Percentiles rank a stretch among this genome's conserved stretches.
Conservation (phyloP, 2,888 invertebrate species). For the Euplagia quadripunctaria region DNA sequence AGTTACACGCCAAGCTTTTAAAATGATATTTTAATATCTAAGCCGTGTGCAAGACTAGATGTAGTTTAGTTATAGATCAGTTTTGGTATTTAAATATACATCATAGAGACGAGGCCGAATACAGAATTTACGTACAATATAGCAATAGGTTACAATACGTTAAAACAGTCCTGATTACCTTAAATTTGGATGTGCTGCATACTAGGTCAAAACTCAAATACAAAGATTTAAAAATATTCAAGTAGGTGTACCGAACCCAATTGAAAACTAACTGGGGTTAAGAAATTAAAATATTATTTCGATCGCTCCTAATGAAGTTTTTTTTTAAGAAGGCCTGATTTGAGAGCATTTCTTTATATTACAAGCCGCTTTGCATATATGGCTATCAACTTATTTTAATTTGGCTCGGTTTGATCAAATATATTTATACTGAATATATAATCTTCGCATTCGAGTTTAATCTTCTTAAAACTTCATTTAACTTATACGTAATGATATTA, state of each 20-base stretch:
- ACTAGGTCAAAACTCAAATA: too few species aligned
- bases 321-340: neutral
- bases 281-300: neutral
- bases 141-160: neutral
- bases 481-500: neutral
- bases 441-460: neutral
- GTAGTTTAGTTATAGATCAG: neutral
- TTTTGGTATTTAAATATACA: conserved; percentile 9
- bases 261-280: neutral
- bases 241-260: neutral
- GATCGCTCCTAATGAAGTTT: neutral
- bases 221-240: neutral
- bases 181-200: neutral
- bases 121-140: neutral
- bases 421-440: neutral
- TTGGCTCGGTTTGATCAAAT: conserved; percentile 7
- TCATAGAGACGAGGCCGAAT: conserved; percentile 6
- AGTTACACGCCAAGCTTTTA: neutral
- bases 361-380: neutral
- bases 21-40: conserved; percentile 23
- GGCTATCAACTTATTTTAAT: neutral
- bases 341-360: neutral
- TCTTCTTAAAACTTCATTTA: neutral
- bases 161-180: neutral
- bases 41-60: conserved; percentile 31